Evolutionary conservation across 2,797 vertebrate genomes (phyloP), one percentile per base, ranked within the genome.

Genomic region (Centropyge bicolor): DNA sequence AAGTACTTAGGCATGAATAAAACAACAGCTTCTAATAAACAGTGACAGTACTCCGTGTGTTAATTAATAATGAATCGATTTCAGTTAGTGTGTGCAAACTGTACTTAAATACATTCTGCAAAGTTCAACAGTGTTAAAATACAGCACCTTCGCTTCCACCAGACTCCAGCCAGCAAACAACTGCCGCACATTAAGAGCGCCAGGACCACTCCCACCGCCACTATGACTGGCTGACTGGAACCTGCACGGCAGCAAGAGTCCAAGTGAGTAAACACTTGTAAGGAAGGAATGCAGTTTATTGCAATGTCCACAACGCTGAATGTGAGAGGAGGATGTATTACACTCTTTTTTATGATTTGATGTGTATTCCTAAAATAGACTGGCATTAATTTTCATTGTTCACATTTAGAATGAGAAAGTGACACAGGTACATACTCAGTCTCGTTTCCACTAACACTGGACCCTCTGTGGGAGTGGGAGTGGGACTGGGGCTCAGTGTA

Each of bases 131-230:
- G 20, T 22, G 49, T 59, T 61, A 14, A 31, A 24, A 73, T 48
- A 46, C 80, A 59, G 36, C 94, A 97, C 97, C 96, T 97, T 91
- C 93, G 95, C 85, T 93, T 96, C 94, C 75, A 93, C 88, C 95
- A 95, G 80, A 97, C 81, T 75, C 95, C 95, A 69, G 86, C 93
- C 88, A 97, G 56, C 80, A 97, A 92, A 89, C 95, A 94, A 45
- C 94, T 88, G 56, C 92, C 90, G 54, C 96, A 97, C 80, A 95
- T 92, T 9, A 96, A 84, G 51, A 96, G 87, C 0, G 94, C 95
- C 68, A 96, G 91, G 0, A 95, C 94, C 49, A 95, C 88, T 12
- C 95, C 95, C 85, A 97, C 94, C 31, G 95, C 94, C 70, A 96
- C 88, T 48, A 96, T 89, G 10, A 97, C 82, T 8, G 93, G 84